Base-by-base conservation (phyloP, 2,113 vertebrate species). In the Nibea coibor region DNA sequence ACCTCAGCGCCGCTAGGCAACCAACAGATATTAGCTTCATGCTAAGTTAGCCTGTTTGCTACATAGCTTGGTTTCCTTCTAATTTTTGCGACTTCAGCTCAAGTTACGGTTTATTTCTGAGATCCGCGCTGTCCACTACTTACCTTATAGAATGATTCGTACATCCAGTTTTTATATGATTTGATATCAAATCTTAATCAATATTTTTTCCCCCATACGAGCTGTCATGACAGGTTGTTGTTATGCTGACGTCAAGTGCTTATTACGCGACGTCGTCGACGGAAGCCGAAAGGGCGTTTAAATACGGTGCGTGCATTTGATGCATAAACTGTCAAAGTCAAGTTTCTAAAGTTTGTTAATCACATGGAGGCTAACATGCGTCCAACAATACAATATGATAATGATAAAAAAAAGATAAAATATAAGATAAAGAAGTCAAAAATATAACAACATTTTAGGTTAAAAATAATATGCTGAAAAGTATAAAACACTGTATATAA, bases 211-310 rank as follows among this genome's bases (percentile, higher is more conserved):
- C 65, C 54, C 12, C 76, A 71, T 73, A 64, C 78, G 82, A 90
- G 79, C 72, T 87, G 78, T 92, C 90, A 91, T 90, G 89, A 84
- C 87, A 90, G 83, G 65, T 92, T 94, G 91, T 93, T 94, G 91
- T 93, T 91, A 89, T 94, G 61, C 82, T 90, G 92, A 94, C 93
- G 91, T 94, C 91, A 93, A 45, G 14, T 2, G 39, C 51, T 59
- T 43, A 72, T 35, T 35, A 35, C 53, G 71, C 56, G 57, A 73
- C 57, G 51, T 54, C 48, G 48, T 35, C 31, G 31, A 91, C 91
- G 91, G 92, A 91, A 91, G 91, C 91, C 89, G 85, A 67, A 16
- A 73, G 11, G 61, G 61, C 9, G 0, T 31, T 35, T 26, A 35
- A 35, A 35, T 35, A 7, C 31, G 31, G 31, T 35, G 6, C 7